Evolutionary conservation across 2,888 invertebrate species (phyloP), one percentile per base, ranked within the genome.

Genomic region (Eupithecia exiguata): DNA sequence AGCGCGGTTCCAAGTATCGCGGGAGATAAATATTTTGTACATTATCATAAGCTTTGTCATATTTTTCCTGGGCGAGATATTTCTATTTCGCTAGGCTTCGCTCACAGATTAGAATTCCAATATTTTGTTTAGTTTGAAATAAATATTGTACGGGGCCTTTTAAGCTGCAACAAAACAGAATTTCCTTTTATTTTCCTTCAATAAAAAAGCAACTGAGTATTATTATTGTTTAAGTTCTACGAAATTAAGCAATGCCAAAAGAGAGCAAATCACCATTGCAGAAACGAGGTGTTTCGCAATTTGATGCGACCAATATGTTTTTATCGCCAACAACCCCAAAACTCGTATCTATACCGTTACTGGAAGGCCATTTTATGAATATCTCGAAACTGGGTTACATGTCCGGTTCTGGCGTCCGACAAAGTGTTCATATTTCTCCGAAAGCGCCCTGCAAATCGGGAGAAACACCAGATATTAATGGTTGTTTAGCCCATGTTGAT

Each of bases 61-160:
- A 69, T 70, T 74, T 75, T 78, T 75, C 75, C 70, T 72, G 71
- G 74, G 65, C 69, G 68, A 75, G 74, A 77, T 76, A 74, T 76
- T 72, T 76, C 74, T 70, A 72, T 77, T 74, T 74, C 74, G 35
- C 66, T 66, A 25, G 25, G 21, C 25, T 58, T 58, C 25, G 25
- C 5, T 25, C 58, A 58, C 21, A 25, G 58, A 58, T 58, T 25
- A 21, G 58, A 25, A 58, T 66, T 38, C 40, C 40, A 18, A 40
- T 16, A 66, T 66, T 40, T 66, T 66, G 21, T 43, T 38, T 43
- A 40, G 65, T 65, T 40, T 63, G 35, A 18, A 1, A 35, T n/a
- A 53, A 3, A 10, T 21, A 21, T 21, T 53, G 49, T 53, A 10
- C 1, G 21, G 3, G 49, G 14, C 49, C 10, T 58, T 58, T 58